Evolutionary conservation across 2,888 invertebrate genomes (phyloP).

Genomic region (Chorisops tibialis): DNA sequence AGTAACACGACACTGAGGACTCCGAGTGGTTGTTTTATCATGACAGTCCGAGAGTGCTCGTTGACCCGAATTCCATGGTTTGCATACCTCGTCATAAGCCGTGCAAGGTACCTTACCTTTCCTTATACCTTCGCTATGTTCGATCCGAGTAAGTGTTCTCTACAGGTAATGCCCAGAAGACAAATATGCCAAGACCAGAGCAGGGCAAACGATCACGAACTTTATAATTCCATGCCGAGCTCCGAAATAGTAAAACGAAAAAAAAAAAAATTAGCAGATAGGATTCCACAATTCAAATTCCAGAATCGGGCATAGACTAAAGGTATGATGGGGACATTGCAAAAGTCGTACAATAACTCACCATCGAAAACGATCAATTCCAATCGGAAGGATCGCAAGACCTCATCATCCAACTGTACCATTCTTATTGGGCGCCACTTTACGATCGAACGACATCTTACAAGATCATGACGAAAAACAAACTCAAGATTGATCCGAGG

Average conservation of each 20-base stretch:
- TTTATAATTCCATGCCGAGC: conserved; percentile 19
- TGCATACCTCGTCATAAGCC: conserved; percentile 1
- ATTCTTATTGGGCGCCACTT: no score
- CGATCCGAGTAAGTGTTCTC: conserved; percentile 16
- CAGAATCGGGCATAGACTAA: no score
- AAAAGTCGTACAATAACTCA: no score
- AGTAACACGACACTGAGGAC: not conserved
- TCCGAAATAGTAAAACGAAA: no score
- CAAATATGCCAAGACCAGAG: conserved; percentile 9
- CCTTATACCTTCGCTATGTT: not conserved
- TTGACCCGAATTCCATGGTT: conserved; percentile 11
- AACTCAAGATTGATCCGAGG: conserved; percentile 17
- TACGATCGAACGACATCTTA: not conserved
- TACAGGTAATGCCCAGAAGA: conserved; percentile 18
- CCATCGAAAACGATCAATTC: no score
- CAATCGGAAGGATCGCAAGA: not conserved
- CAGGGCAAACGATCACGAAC: conserved; percentile 30
- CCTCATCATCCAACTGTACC: not conserved
- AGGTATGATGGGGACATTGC: no score
- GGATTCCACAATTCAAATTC: no score
- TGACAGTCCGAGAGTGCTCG: conserved; percentile 1
- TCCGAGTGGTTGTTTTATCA: not conserved
- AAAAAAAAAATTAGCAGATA: no score
- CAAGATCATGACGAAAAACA: conserved; percentile 10
- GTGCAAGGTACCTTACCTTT: not conserved